Evolutionary conservation across 2,888 invertebrate genomes (phyloP).

Genomic region (Colletes collaris): DNA sequence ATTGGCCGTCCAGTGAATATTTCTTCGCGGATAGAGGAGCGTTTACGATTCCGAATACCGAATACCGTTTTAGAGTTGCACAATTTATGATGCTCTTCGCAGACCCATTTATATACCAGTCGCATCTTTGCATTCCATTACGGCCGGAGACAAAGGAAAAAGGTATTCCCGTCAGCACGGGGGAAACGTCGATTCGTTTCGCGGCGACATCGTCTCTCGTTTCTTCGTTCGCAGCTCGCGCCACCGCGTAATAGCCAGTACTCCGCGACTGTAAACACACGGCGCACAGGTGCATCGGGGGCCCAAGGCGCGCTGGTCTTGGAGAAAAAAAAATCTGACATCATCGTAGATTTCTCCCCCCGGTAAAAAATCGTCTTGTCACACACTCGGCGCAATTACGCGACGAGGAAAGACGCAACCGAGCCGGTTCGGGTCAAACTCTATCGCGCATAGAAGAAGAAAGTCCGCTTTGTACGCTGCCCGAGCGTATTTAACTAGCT

Average conservation of each 20-base stretch:
- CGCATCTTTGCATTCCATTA: constrained; percentile 33
- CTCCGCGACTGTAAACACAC: constrained; percentile 31
- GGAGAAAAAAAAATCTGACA: constrained; percentile 72
- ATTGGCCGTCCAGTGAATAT: not conserved
- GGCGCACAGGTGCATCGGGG: constrained; percentile 38
- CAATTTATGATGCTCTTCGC: constrained; percentile 40
- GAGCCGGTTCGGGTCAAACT: constrained; percentile 71
- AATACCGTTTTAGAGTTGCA: constrained; percentile 2
- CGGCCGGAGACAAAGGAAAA: constrained; percentile 7
- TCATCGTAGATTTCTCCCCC: constrained; percentile 55
- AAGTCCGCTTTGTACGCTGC: constrained; percentile 11
- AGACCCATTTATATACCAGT: constrained; percentile 22
- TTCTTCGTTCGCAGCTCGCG: not conserved
- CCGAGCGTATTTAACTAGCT: not conserved
- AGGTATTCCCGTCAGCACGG: constrained; percentile 9
- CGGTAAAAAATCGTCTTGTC: constrained; percentile 39
- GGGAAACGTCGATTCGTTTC: constrained; percentile 35
- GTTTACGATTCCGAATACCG: constrained; percentile 13
- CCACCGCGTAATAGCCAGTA: constrained; percentile 1
- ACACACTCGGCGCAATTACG: constrained; percentile 69
- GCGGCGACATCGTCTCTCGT: not conserved
- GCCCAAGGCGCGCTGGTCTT: constrained; percentile 47
- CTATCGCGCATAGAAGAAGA: constrained; percentile 38
- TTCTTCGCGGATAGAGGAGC: not conserved
- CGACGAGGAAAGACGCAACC: constrained; percentile 69